Base-by-base conservation (phyloP, 2,888 invertebrate species). In the Xestia ashworthii region DNA sequence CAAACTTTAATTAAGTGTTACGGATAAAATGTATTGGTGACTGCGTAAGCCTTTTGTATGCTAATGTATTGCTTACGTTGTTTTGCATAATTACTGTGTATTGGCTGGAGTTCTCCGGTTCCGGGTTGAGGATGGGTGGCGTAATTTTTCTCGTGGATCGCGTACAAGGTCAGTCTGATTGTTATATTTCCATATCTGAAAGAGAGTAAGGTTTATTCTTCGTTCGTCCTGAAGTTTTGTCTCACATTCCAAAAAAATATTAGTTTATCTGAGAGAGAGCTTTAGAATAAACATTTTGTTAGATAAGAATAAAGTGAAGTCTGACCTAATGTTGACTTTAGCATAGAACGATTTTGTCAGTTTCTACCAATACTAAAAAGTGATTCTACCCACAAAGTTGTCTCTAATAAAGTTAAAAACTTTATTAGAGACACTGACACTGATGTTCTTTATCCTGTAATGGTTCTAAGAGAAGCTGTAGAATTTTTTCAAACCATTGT, bases 41-140 rank as follows among this genome's bases (percentile, higher is more conserved):
- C 44, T 72, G 72, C 66, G 66, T 74, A 58, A 74, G 70, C 78
- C 82, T 75, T 84, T 83, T 81, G 72, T 78, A 84, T 84, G 83
- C 22, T 75, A 83, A 83, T 84, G 53, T 71, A 25, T 50, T 83
- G 82, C 74, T 83, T 84, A n/a, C 71, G 2, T 73, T 71, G 60
- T 53, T 84, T 74, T 78, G 72, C 74, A 78, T 83, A 78, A 74
- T 74, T 73, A 74, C 32, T 25, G 5, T 22, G 25, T 74, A 67
- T 67, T 71, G 70, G n/a, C 44, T 38, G 16, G 53, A 80, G 46
- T 67, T 79, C 50, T 74, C 5, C 14, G 48, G 41, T 76, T 76
- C 44, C 25, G 44, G n/a, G 16, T 76, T 41, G 46, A 11, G 19
- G 11, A 53, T 38, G 4, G 25, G 5, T 12, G 48, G 4, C 5